These are phyloP conservation scores for Lithobates sylvaticus DNA, from an alignment of 2,797 vertebrate species.

Conservation along the genomic window DNA sequence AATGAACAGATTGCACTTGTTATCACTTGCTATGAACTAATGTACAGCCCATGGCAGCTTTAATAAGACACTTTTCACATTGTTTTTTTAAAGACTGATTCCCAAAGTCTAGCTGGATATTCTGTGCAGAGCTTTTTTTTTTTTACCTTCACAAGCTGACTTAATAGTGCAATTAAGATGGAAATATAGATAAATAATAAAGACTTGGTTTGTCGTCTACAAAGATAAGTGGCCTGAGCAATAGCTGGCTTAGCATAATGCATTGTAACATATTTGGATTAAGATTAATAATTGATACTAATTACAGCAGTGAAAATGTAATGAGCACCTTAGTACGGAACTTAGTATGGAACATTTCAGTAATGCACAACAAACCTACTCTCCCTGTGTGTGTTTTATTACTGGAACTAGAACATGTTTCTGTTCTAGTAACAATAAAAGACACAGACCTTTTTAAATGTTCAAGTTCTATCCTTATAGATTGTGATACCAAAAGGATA, in stretches of 20 bases:
- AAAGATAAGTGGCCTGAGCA: conserved; percentile 6
- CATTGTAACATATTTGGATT: conserved; percentile 15
- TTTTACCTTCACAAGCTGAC: conserved; percentile 9
- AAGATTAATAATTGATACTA: conserved; percentile 54
- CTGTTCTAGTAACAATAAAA: conserved; percentile 1
- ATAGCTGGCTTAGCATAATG: conserved; percentile 15
- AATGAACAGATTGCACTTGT: too few species aligned
- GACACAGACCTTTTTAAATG: background rate
- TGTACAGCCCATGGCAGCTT: background rate
- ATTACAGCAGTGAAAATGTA: conserved; percentile 31
- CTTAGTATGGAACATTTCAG: conserved; percentile 2
- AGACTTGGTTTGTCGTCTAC: conserved; percentile 19
- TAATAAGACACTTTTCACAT: background rate
- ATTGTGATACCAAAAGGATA: background rate
- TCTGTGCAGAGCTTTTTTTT: background rate
- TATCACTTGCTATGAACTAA: too few species aligned
- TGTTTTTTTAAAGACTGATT: background rate
- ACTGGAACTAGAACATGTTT: background rate
- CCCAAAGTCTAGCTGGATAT: background rate
- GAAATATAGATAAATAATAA: conserved; percentile 9
- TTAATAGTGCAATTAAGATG: background rate
- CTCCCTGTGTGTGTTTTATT: background rate
- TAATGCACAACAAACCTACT: conserved; percentile 23
- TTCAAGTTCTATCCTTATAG: background rate
- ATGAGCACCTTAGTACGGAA: conserved; percentile 24